Evolutionary conservation across 1,140 invertebrate species (phyloP).

Genomic region (Conus ventricosus): DNA sequence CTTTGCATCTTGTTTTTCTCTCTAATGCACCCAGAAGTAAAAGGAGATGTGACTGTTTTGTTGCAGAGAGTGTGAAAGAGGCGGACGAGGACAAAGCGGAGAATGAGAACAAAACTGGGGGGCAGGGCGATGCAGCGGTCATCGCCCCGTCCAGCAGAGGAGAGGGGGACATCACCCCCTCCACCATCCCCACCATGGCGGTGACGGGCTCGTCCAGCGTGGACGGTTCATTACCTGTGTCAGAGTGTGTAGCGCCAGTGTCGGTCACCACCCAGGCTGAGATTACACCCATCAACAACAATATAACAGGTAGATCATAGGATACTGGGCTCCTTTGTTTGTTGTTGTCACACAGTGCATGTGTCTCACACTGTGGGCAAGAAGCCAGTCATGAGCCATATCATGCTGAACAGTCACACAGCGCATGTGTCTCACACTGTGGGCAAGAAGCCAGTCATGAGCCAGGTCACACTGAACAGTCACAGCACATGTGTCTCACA

Average conservation of each 20-base stretch:
- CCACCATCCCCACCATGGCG: neutral
- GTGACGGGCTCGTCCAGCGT: conserved; percentile 8
- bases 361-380: too few species aligned
- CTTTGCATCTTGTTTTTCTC: too few species aligned
- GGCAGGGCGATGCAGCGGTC: conserved; percentile 14
- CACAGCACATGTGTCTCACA: too few species aligned
- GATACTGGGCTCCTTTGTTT: too few species aligned
- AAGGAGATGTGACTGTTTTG: neutral
- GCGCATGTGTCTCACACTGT: too few species aligned
- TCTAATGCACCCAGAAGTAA: too few species aligned
- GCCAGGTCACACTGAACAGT: too few species aligned
- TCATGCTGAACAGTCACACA: too few species aligned
- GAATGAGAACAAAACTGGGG: conserved; percentile 86
- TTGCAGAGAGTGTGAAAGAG: conserved; percentile 46
- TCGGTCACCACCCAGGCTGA: conserved; percentile 52
- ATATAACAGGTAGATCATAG: conserved; percentile 37
- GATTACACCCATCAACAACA: conserved; percentile 44
- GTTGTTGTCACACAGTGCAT: too few species aligned
- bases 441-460: too few species aligned
- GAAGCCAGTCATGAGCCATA: too few species aligned
- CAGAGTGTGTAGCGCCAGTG: conserved; percentile 20
- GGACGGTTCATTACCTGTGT: conserved; percentile 55
- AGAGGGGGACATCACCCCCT: neutral
- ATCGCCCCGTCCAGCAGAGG: conserved; percentile 30
- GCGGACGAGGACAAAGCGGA: conserved; percentile 36